Percentiles rank a stretch among this genome's conserved stretches.
Conservation (phyloP, 2,113 vertebrate species). For the Anser cygnoides region DNA sequence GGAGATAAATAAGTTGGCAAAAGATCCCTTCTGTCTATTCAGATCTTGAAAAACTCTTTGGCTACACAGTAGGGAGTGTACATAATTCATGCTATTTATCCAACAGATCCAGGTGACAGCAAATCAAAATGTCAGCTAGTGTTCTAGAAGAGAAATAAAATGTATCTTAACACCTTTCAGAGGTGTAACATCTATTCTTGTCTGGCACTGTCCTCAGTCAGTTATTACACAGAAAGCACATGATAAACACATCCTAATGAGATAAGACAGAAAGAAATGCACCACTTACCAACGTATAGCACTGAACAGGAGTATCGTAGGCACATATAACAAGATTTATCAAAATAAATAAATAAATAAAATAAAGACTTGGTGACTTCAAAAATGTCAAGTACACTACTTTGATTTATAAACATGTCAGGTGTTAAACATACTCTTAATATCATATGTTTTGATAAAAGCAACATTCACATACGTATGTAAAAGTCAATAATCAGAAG, state of each 20-base stretch:
- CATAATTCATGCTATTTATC: slow-evolving; percentile 32
- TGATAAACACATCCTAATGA: slow-evolving; percentile 68
- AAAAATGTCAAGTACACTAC: too few relatives aligned
- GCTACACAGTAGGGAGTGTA: neutral
- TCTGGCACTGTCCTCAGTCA: slow-evolving; percentile 42
- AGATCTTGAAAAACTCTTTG: neutral
- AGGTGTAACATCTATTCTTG: slow-evolving; percentile 41
- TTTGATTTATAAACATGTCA: neutral
- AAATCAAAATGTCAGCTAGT: slow-evolving; percentile 36
- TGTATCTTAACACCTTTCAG: slow-evolving; percentile 47
- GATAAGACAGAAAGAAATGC: slow-evolving; percentile 50
- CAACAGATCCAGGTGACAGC: slow-evolving; percentile 15
- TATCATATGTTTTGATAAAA: neutral
- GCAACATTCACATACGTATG: neutral
- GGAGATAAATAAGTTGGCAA: neutral
- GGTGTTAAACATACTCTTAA: neutral
- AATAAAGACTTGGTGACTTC: too few relatives aligned
- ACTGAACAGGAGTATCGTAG: neutral
- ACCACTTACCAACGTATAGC: neutral
- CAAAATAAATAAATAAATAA: too few relatives aligned
- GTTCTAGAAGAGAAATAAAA: neutral
- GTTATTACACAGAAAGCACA: slow-evolving; percentile 67
- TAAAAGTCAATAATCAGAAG: neutral
- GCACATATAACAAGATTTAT: neutral
- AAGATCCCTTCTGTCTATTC: neutral